Conservation (phyloP, 2,888 invertebrate species). For the Bedellia somnulentella region DNA sequence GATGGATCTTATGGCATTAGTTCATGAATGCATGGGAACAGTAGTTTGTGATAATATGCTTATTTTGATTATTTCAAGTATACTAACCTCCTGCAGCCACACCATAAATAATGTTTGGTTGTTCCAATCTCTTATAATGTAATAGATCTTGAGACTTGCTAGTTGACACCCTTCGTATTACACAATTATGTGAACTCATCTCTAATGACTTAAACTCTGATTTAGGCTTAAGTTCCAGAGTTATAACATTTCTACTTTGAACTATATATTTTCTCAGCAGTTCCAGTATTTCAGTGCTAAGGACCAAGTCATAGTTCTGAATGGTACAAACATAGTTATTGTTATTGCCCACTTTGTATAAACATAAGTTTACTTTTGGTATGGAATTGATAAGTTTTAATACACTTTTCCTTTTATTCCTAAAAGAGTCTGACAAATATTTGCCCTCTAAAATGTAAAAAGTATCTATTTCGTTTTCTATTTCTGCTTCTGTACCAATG, state of each 20-base stretch:
- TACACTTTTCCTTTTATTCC: constrained; percentile 15
- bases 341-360: constrained; percentile 22
- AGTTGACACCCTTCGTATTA: constrained; percentile 28
- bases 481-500: constrained; percentile 13
- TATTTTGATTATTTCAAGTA: too few species aligned
- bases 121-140: constrained; percentile 33
- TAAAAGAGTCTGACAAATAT: constrained; percentile 30
- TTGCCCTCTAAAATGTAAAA: constrained; percentile 41
- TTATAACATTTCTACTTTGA: constrained; percentile 25
- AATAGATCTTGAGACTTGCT: constrained; percentile 14
- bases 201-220: constrained; percentile 33
- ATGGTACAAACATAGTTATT: constrained; percentile 31
- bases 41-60: too few species aligned
- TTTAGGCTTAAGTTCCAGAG: constrained; percentile 34
- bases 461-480: constrained; percentile 21
- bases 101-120: constrained; percentile 50
- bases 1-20: too few species aligned
- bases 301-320: constrained; percentile 32
- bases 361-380: constrained; percentile 23
- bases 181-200: constrained; percentile 16
- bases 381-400: constrained; percentile 25
- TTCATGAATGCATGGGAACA: too few species aligned
- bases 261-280: constrained; percentile 25
- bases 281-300: constrained; percentile 36
- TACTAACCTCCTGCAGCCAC: constrained; percentile 53